Base-by-base conservation (phyloP, 2,888 invertebrate species). In the Drosophila colorata region DNA sequence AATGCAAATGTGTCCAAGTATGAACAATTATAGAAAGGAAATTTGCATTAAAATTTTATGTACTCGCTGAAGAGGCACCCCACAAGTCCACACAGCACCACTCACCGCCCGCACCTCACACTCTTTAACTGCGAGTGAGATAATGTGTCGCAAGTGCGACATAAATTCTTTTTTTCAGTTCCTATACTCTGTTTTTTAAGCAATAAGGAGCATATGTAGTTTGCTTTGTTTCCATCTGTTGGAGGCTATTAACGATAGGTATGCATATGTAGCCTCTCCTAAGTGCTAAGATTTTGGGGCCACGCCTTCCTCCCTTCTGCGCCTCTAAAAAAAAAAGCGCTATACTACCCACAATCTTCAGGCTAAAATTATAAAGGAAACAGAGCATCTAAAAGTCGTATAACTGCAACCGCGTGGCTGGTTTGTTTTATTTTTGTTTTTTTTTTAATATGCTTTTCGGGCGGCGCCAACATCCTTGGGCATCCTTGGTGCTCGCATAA, bases 1-100 rank as follows among this genome's bases (percentile, higher is more conserved):
- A 78, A 83, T 87, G 83, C 82, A 83, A 83, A 85, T 83, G 87
- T 87, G 85, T 74, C 82, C 88, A 87, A 83, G 81, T 83, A 81
- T 81, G 79, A 81, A 71, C 88, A 84, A 84, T 85, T 87, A 84
- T 81, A 85, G 88, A 87, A 87, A 76, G 86, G 86, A 85, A 84
- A 84, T 87, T 87, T 87, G 68, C 85, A 87, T 83, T 83, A 84
- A 80, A 87, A 80, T 80, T 87, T 84, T 78, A 87, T 82, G 85
- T 82, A 80, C 87, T 87, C 65, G 58, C 64, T 46, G 44, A 63
- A 67, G 59, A 57, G 64, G 44, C 48, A 31, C 28, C 20, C 52
- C 35, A 16, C 35, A 14, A 8, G 14, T 18, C 47, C 11, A 25
- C 8, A 6, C 33, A 20, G 20, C 20, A 6, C 8, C 37, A 35